phyloP scores from a whole-genome alignment of 2,797 vertebrate species.

The Monodelphis domestica region DNA sequence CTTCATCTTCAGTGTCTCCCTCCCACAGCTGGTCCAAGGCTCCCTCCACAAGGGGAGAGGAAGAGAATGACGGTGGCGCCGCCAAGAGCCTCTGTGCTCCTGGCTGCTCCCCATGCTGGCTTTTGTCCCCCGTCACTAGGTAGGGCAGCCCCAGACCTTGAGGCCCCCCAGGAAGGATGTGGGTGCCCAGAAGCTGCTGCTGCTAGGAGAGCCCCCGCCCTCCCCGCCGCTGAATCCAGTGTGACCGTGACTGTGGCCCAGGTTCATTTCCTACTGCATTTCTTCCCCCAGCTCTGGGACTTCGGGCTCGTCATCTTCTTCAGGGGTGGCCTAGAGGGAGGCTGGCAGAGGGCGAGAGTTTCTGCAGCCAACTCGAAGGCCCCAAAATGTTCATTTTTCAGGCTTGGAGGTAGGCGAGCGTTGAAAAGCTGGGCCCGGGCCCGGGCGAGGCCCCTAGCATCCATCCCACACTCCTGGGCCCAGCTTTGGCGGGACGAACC shows the following conservation, averaged over 20 bases:
- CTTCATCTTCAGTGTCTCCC: not conserved
- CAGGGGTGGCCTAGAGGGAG: not conserved
- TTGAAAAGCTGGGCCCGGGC: not conserved
- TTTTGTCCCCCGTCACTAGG: not conserved
- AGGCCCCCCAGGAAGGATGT: not conserved
- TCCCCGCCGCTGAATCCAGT: not conserved
- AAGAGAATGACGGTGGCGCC: not conserved
- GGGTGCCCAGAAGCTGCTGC: too few species aligned
- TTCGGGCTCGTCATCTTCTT: not conserved
- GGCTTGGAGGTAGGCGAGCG: not conserved
- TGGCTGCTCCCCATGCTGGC: not conserved
- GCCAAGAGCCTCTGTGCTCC: not conserved
- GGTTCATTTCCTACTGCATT: slow-evolving; percentile 9
- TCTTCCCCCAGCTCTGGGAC: not conserved
- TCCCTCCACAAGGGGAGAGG: not conserved
- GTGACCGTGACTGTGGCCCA: slow-evolving; percentile 44
- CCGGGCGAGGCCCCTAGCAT: not conserved
- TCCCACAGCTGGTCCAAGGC: not conserved
- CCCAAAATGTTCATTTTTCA: not conserved
- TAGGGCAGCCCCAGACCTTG: too few species aligned
- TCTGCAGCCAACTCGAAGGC: not conserved
- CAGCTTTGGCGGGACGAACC: slow-evolving; percentile 44
- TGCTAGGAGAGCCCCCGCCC: not conserved
- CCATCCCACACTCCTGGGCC: not conserved
- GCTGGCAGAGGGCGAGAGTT: not conserved